A percentile compares a stretch with the other conserved stretches of the same genome.
Evolutionary conservation across 2,797 vertebrate genomes (phyloP).

Genomic region (Myoxocephalus aenaeus): DNA sequence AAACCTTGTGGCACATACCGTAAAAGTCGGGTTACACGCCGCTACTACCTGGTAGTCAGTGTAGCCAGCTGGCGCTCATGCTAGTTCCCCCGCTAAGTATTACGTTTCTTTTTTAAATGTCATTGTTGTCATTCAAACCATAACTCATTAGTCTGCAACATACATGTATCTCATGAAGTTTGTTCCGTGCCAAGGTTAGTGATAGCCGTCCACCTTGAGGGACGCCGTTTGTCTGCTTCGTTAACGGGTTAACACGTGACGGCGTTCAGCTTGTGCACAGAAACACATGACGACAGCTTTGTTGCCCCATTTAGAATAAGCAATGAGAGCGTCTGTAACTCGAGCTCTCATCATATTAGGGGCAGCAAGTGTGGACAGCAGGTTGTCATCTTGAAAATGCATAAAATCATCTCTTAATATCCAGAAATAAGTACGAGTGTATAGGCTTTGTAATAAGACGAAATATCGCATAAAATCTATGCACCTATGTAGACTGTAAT

Average conservation of each 20-base stretch:
- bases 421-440: not conserved
- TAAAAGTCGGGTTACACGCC: too few species aligned
- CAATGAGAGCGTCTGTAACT: conserved; percentile 37
- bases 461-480: not conserved
- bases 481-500: too few species aligned
- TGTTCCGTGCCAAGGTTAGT: not conserved
- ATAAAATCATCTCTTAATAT: conserved; percentile 18
- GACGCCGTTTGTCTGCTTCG: conserved; percentile 31
- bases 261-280: not conserved
- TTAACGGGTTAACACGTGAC: conserved; percentile 40
- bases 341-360: conserved; percentile 29
- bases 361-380: conserved; percentile 48
- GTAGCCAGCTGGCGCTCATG: too few species aligned
- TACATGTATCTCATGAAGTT: not conserved
- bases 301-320: conserved; percentile 51
- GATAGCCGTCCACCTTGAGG: conserved; percentile 36
- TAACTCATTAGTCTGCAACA: not conserved
- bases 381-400: conserved; percentile 35
- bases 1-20: not conserved
- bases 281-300: conserved; percentile 30
- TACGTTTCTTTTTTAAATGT: not conserved
- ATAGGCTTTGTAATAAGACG: not conserved
- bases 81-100: too few species aligned
- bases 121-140: not conserved
- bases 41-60: too few species aligned